phyloP scores from a whole-genome alignment of 2,797 vertebrate genomes.

The Periparus ater region DNA sequence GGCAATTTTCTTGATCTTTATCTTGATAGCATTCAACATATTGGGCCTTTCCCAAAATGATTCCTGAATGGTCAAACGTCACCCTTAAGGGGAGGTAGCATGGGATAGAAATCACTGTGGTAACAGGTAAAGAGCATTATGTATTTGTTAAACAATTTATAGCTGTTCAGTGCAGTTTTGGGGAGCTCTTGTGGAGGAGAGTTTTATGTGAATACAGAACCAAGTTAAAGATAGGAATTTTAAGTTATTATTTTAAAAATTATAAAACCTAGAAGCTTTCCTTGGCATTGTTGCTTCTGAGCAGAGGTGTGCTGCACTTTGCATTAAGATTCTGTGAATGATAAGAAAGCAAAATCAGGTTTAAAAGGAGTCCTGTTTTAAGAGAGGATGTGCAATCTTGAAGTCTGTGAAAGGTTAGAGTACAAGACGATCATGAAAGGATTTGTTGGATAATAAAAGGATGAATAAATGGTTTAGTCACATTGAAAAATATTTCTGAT shows the following conservation, averaged over 20 bases:
- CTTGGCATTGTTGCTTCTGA: background rate
- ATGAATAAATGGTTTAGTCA: background rate
- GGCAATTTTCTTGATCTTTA: background rate
- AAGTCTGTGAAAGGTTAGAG: background rate
- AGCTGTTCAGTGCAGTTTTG: background rate
- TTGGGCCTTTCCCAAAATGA: background rate
- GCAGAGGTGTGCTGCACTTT: background rate
- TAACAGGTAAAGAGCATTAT: background rate
- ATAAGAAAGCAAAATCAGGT: background rate
- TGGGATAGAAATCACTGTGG: background rate
- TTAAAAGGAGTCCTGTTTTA: background rate
- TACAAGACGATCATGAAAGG: background rate
- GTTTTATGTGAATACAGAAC: background rate
- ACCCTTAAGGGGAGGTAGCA: background rate
- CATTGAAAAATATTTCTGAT: background rate
- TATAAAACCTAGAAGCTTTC: background rate
- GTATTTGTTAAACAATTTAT: background rate
- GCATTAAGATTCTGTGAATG: background rate
- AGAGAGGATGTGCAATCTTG: background rate
- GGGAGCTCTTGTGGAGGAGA: background rate
- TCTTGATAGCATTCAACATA: background rate
- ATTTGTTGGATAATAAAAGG: background rate
- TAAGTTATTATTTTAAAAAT: background rate
- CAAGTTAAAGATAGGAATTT: background rate
- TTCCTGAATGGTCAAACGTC: background rate